A percentile compares a stretch with the other conserved stretches of the same genome.
phyloP scores from a whole-genome alignment of 2,888 invertebrate genomes.

The Schizotus pectinicornis region DNA sequence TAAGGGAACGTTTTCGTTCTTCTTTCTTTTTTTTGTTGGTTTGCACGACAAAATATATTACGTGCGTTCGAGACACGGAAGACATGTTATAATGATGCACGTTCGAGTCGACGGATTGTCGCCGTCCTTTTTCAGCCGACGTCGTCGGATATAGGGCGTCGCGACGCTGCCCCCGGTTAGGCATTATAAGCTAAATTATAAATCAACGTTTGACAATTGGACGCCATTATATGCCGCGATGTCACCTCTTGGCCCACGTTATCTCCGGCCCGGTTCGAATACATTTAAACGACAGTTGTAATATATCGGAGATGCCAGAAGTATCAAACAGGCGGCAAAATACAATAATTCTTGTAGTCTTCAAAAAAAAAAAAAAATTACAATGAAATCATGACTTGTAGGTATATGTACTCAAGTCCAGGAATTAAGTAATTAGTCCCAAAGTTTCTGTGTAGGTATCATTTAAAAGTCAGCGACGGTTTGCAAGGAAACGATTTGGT shows the following conservation, averaged over 20 bases:
- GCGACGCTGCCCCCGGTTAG: constrained; percentile 11
- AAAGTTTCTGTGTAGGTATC: no score
- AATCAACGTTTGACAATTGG: constrained; percentile 52
- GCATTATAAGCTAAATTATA: constrained; percentile 44
- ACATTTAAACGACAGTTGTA: constrained; percentile 38
- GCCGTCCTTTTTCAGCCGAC: no score
- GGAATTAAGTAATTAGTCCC: no score
- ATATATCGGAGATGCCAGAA: constrained; percentile 15
- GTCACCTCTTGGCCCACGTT: constrained; percentile 50
- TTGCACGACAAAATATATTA: background rate
- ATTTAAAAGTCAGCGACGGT: no score
- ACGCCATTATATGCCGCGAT: constrained; percentile 51
- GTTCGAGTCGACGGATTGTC: no score
- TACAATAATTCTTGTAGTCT: no score
- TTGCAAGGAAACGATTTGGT: no score
- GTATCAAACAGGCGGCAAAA: constrained; percentile 17
- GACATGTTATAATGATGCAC: constrained; percentile 23
- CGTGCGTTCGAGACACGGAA: constrained; percentile 21
- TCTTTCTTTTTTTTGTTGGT: constrained; percentile 4
- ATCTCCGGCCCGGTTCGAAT: constrained; percentile 44
- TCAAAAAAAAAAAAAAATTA: no score
- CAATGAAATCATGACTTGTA: no score
- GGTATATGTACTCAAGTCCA: no score
- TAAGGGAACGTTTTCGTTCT: background rate
- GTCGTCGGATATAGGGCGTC: constrained; percentile 12